A percentile compares a stretch with the other conserved stretches of the same genome.
Conservation (phyloP, 2,888 invertebrate species). For the Entomobrya multifasciata region DNA sequence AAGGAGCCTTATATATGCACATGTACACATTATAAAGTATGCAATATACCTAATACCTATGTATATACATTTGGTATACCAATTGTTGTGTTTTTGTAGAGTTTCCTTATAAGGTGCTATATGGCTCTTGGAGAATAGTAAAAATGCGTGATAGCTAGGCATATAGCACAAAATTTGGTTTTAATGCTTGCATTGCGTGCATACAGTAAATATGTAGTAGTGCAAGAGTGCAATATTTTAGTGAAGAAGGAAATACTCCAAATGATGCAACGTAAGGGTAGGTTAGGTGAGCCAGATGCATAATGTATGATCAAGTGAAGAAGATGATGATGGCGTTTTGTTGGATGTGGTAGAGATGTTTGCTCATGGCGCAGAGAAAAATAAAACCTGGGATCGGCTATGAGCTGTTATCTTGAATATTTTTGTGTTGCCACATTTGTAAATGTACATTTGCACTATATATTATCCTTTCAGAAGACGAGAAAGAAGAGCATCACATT, state of each 20-base stretch:
- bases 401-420: background rate
- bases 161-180: too few species aligned
- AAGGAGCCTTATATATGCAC: background rate
- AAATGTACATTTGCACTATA: background rate
- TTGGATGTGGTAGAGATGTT: background rate
- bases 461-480: too few species aligned
- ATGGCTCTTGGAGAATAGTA: too few species aligned
- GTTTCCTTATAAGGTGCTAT: too few species aligned
- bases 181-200: too few species aligned
- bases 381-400: background rate
- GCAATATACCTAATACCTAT: too few species aligned
- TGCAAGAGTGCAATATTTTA: background rate
- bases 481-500: background rate
- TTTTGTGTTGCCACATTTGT: slow-evolving; percentile 18
- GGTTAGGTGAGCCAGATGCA: slow-evolving; percentile 69
- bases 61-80: too few species aligned
- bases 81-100: too few species aligned
- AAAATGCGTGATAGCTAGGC: too few species aligned
- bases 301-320: background rate
- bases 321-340: background rate
- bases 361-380: background rate
- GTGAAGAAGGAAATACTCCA: slow-evolving; percentile 35
- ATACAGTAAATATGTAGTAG: background rate
- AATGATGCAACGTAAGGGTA: slow-evolving; percentile 74
- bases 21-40: too few species aligned